phyloP scores from a whole-genome alignment of 2,888 invertebrate genomes.

The Morpho achilles region DNA sequence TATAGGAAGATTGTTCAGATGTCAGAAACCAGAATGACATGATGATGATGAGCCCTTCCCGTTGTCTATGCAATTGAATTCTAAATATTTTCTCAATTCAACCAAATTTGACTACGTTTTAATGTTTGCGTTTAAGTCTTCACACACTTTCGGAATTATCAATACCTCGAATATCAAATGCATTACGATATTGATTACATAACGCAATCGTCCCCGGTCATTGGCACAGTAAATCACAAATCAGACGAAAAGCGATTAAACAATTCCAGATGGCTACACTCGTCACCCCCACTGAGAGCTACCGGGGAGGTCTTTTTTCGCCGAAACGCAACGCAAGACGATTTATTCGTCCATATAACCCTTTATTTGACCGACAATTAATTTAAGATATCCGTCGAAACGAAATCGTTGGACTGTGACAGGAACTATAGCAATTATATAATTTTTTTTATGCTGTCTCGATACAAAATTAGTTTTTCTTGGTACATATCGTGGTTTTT shows the following conservation, averaged over 20 bases:
- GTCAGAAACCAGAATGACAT: too few species aligned
- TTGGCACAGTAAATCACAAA: slow-evolving; percentile 25
- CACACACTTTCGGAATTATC: too few species aligned
- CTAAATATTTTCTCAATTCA: too few species aligned
- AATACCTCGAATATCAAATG: too few species aligned
- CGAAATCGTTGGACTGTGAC: slow-evolving; percentile 69
- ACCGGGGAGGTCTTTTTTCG: slow-evolving; percentile 53
- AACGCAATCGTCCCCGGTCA: neutral
- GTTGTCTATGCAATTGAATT: too few species aligned
- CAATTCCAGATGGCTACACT: slow-evolving; percentile 26
- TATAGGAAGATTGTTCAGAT: too few species aligned
- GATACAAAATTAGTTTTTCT: slow-evolving; percentile 15
- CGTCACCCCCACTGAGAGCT: slow-evolving; percentile 47
- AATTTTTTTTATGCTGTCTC: slow-evolving; percentile 32
- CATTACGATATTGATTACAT: too few species aligned
- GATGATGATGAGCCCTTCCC: too few species aligned
- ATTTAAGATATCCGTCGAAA: slow-evolving; percentile 59
- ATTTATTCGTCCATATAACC: slow-evolving; percentile 45
- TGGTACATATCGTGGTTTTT: neutral
- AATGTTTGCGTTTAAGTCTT: too few species aligned
- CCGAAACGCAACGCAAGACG: slow-evolving; percentile 33
- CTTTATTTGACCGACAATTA: slow-evolving; percentile 57
- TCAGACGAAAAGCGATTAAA: slow-evolving; percentile 30
- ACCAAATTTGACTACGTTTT: too few species aligned
- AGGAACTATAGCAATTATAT: slow-evolving; percentile 58